A percentile compares a stretch with the other conserved stretches of the same genome.
These are phyloP conservation scores for Hippocampus zosterae DNA, from an alignment of 2,113 vertebrate species.

Conservation along the genomic window DNA sequence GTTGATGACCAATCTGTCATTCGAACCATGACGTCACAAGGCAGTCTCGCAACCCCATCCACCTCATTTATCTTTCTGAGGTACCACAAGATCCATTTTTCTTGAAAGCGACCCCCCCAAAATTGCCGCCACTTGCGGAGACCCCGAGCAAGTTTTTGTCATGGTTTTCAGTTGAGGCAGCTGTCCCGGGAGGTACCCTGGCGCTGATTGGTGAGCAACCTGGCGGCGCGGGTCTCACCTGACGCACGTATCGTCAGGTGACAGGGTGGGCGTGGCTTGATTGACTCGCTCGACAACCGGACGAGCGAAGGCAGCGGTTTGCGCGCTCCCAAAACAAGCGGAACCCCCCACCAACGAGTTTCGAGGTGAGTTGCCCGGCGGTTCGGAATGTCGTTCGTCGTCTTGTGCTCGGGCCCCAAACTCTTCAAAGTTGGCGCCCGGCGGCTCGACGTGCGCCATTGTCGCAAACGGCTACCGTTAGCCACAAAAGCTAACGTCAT, in stretches of 20 bases:
- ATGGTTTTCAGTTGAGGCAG: too few species aligned
- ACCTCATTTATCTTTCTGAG: too few species aligned
- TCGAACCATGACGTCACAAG: too few species aligned
- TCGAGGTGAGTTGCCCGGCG: neutral
- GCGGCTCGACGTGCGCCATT: neutral
- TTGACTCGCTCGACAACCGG: neutral
- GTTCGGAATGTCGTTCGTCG: neutral
- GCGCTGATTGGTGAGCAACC: too few species aligned
- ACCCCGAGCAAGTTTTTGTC: too few species aligned
- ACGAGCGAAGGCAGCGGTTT: neutral
- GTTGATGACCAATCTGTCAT: too few species aligned
- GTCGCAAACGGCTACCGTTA: neutral
- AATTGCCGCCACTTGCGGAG: too few species aligned
- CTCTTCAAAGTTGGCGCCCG: neutral
- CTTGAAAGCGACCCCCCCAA: too few species aligned
- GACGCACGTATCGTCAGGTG: neutral
- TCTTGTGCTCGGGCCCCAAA: neutral
- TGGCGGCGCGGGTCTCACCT: too few species aligned
- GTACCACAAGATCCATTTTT: too few species aligned
- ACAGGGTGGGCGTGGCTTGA: neutral
- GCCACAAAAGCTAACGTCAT: conserved; percentile 1
- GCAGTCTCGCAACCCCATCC: too few species aligned
- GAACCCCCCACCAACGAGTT: neutral
- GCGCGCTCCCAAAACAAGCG: neutral
- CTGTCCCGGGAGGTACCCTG: too few species aligned